These are phyloP conservation scores for Enteromius anoplus DNA, from an alignment of 2,797 vertebrate genomes.

Conservation along the genomic window DNA sequence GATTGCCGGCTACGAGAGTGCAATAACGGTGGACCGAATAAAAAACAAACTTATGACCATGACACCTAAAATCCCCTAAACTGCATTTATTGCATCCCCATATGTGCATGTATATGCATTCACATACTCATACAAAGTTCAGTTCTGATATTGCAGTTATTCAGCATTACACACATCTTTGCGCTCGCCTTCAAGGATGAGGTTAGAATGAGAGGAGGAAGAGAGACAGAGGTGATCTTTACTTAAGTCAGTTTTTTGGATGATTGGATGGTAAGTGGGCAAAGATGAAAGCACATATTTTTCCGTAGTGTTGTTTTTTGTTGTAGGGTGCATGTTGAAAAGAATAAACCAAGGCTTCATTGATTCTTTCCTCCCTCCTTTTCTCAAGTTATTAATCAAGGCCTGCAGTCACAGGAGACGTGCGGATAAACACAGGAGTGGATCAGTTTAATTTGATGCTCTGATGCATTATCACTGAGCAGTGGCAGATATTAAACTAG, in stretches of 20 bases:
- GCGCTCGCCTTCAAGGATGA: background rate
- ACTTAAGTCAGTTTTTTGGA: constrained; percentile 20
- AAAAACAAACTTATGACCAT: background rate
- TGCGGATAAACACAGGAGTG: constrained; percentile 33
- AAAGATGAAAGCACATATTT: constrained; percentile 25
- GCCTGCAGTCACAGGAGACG: constrained; percentile 23
- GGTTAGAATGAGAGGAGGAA: background rate
- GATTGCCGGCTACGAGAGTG: constrained; percentile 45
- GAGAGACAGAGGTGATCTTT: background rate
- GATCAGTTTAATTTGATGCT: constrained; percentile 43
- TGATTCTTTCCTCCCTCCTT: constrained; percentile 46
- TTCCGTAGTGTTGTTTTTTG: constrained; percentile 15
- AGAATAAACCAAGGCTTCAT: constrained; percentile 61
- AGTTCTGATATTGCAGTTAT: background rate
- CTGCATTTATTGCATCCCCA: background rate
- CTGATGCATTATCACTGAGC: constrained; percentile 25
- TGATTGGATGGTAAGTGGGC: constrained; percentile 14
- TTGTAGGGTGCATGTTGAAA: constrained; percentile 46
- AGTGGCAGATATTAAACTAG: constrained; percentile 18
- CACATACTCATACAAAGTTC: background rate
- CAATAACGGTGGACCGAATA: background rate
- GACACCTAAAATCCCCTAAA: background rate
- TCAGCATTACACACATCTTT: background rate
- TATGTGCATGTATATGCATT: background rate
- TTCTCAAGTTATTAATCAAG: constrained; percentile 43